phyloP scores from a whole-genome alignment of 2,113 vertebrate genomes.

The Forbesichthys papilliferus region DNA sequence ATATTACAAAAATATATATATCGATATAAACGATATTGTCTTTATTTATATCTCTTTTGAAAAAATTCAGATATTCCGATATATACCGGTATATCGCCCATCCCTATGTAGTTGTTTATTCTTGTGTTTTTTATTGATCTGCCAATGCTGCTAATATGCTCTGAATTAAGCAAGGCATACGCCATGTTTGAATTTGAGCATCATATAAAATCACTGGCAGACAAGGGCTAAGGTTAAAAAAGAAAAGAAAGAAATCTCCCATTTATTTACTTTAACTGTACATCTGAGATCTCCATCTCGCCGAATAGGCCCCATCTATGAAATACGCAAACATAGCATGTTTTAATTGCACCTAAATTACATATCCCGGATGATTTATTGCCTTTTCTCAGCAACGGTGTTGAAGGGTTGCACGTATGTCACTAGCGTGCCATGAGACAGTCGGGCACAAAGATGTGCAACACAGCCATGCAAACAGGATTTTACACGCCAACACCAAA shows the following conservation, averaged over 20 bases:
- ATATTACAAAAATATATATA: too few species aligned
- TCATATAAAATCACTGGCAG: background rate
- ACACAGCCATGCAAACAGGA: slow-evolving; percentile 70
- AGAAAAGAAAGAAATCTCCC: background rate
- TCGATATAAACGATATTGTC: too few species aligned
- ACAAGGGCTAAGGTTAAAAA: background rate
- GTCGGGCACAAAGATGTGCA: slow-evolving; percentile 56
- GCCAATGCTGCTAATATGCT: slow-evolving; percentile 1
- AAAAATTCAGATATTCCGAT: too few species aligned
- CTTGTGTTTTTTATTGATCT: background rate
- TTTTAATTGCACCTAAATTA: slow-evolving; percentile 39
- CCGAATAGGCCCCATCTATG: slow-evolving; percentile 32
- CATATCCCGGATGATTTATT: slow-evolving; percentile 52
- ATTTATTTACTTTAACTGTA: slow-evolving; percentile 10
- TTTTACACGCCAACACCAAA: slow-evolving; percentile 72
- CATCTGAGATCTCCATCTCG: slow-evolving; percentile 24
- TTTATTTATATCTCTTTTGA: too few species aligned
- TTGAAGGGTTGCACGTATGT: slow-evolving; percentile 14
- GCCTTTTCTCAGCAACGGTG: slow-evolving; percentile 41
- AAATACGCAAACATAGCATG: slow-evolving; percentile 30
- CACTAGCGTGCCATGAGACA: slow-evolving; percentile 59
- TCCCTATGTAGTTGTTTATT: too few species aligned
- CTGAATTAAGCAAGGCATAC: slow-evolving; percentile 22
- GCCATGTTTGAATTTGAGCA: slow-evolving; percentile 26
- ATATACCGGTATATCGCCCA: too few species aligned